Evolutionary conservation across 2,888 invertebrate genomes (phyloP).

Genomic region (Formica aserva): DNA sequence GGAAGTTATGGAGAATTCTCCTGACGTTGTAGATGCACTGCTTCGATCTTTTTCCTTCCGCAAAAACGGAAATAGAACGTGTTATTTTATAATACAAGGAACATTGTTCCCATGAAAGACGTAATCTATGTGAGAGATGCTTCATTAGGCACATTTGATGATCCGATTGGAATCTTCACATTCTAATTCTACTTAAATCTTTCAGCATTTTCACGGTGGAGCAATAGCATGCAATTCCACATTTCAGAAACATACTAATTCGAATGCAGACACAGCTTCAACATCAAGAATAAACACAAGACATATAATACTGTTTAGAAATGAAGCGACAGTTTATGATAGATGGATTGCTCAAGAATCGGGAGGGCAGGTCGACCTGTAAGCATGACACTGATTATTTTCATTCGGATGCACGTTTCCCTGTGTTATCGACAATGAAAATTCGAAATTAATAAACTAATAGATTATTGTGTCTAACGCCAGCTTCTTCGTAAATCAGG

Average conservation of each 20-base stretch:
- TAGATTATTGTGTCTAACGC: slow-evolving; percentile 57
- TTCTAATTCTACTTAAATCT: slow-evolving; percentile 29
- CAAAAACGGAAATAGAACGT: slow-evolving; percentile 5
- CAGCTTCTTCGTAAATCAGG: slow-evolving; percentile 53
- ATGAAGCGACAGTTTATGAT: slow-evolving; percentile 39
- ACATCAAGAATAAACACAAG: slow-evolving; percentile 65
- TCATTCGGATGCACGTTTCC: slow-evolving; percentile 47
- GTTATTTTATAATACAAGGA: slow-evolving; percentile 33
- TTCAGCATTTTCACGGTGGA: background rate
- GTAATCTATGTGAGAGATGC: slow-evolving; percentile 33
- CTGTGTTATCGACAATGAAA: slow-evolving; percentile 52
- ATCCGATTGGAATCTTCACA: slow-evolving; percentile 39
- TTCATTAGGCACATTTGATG: slow-evolving; percentile 70
- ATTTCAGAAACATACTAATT: background rate
- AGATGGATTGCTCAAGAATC: slow-evolving; percentile 25
- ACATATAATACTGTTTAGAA: slow-evolving; percentile 77
- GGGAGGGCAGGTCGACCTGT: slow-evolving; percentile 49
- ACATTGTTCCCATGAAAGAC: slow-evolving; percentile 19
- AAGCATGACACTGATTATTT: slow-evolving; percentile 52
- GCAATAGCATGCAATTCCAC: background rate
- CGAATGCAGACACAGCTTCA: slow-evolving; percentile 62
- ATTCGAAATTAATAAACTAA: slow-evolving; percentile 49
- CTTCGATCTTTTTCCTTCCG: background rate
- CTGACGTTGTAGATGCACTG: slow-evolving; percentile 64
- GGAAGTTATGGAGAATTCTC: slow-evolving; percentile 60